These are phyloP conservation scores for Podarcis raffonei DNA, from an alignment of 2,113 vertebrate genomes.

Conservation along the genomic window DNA sequence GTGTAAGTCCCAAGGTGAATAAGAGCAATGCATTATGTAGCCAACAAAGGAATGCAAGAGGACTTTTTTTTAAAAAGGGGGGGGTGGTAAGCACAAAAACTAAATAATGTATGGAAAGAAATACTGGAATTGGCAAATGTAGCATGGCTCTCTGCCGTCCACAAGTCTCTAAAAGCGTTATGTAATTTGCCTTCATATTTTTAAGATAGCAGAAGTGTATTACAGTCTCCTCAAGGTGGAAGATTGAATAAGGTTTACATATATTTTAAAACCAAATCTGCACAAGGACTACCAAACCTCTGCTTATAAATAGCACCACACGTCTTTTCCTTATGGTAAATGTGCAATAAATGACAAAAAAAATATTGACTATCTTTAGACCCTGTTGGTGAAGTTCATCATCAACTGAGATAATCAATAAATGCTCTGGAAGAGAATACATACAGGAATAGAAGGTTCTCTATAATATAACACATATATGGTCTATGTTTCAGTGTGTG, in stretches of 20 bases:
- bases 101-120: conserved; percentile 18
- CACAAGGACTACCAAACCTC: too few species aligned
- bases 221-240: not conserved
- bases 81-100: conserved; percentile 31
- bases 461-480: too few species aligned
- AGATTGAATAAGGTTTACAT: not conserved
- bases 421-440: too few species aligned
- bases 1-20: conserved; percentile 50
- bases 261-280: not conserved
- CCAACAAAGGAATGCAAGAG: conserved; percentile 15
- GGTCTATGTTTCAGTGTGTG: too few species aligned
- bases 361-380: too few species aligned
- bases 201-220: not conserved
- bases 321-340: too few species aligned
- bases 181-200: not conserved
- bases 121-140: not conserved
- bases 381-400: too few species aligned
- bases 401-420: too few species aligned
- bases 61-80: not conserved
- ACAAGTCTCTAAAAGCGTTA: not conserved
- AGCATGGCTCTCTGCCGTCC: not conserved
- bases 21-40: conserved; percentile 43
- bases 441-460: too few species aligned
- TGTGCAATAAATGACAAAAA: too few species aligned
- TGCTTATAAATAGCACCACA: too few species aligned